Evolutionary conservation across 1,140 invertebrate species (phyloP), one percentile per base, ranked within the genome.

Genomic region (Daktulosphaira vitifoliae): DNA sequence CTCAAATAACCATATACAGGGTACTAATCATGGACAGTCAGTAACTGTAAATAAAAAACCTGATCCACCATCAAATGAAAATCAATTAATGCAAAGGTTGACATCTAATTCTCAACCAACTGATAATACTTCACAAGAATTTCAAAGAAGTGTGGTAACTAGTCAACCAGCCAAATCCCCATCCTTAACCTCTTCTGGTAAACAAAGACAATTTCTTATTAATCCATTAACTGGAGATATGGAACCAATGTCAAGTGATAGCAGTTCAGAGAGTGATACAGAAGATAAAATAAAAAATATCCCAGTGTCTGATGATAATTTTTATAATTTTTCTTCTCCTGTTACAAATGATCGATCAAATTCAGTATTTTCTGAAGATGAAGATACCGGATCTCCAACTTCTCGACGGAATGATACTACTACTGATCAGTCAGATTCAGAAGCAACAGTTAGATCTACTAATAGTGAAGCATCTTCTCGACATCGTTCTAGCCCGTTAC

Each of bases 191-290:
- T 56, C 52, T 42, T 56, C 65, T 25, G 66, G 59, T 1, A 81
- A 84, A 69, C 79, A 82, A 62, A 78, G 83, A 49, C 84, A 88
- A 71, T 87, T 88, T 77, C 81, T 92, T 2, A 89, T 92, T 33
- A 94, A 92, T 78, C 90, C 90, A 4, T 79, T 90, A 67, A 92
- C 90, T 5, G 90, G 90, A 13, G 83, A 88, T 68, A 74, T 94
- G 69, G 90, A 93, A 73, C 87, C 87, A 1, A 84, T 87, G 80
- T 81, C 82, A 4, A 85, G 81, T 68, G 85, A 87, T 68, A 81
- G 80, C 49, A 77, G 76, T 67, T 79, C 78, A 15, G 74, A 75
- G 20, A 71, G 65, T 70, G 76, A 75, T 66, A 75, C 74, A 64
- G 78, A 79, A 62, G 49, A 65, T 11, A 69, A 72, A n/a, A 73